Base-by-base conservation (phyloP, 2,113 vertebrate genomes). In the Dryoscopus gambensis region DNA sequence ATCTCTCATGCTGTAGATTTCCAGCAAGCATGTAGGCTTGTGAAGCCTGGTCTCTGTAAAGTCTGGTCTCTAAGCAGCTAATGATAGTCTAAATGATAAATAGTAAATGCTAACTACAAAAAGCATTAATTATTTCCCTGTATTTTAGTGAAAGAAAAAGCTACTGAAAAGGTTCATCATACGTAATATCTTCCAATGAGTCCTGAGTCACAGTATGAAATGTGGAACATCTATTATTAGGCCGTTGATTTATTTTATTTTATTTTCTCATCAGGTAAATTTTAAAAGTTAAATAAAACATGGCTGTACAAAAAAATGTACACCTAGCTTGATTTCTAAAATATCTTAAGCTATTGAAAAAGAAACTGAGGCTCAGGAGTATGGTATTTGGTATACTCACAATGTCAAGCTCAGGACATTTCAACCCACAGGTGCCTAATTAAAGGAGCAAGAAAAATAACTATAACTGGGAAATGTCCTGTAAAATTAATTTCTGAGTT, bases 401-500 rank as follows among this genome's bases (percentile, higher is more conserved):
- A 96, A 80, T 83, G 75, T 90, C 82, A 83, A 42, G 27, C 37
- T 63, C 27, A 70, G 87, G 71, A 77, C 63, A 62, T 65, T 85
- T 83, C 57, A 90, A 80, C 74, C 42, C 63, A 91, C 35, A 63
- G 63, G 62, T 76, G 50, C 78, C 95, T 93, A 89, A 96, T 87
- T 91, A 91, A 87, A 96, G 78, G n/a, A 76, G 27, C 20, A 89
- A 95, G 89, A 87, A 91, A 94, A 96, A 89, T 62, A 95, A 64
- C 80, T 78, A 21, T 75, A 75, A 89, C 25, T 0, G 0, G 57
- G 62, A 92, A 91, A 84, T 46, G 27, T 90, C 75, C 78, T 59
- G 67, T 79, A 90, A 94, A 96, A 91, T 96, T 89, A 94, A 91
- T 75, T 39, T 71, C 23, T 85, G 9, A 67, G 55, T 59, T 96